Evolutionary conservation across 1,140 invertebrate genomes (phyloP).

Genomic region (Drosophila ficusphila): DNA sequence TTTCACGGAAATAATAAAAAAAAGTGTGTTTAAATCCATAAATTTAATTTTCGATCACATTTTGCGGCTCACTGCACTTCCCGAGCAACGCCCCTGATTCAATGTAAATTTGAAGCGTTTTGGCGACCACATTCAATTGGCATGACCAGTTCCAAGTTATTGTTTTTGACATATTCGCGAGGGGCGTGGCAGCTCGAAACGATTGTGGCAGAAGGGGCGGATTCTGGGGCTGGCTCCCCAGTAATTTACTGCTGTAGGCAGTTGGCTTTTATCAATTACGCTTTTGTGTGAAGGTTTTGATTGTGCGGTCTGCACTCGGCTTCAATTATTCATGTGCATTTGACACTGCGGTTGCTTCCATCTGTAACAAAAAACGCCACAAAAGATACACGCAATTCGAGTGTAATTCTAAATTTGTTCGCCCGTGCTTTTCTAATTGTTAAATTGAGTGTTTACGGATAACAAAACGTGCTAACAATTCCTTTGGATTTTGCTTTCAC

Average conservation of each 20-base stretch:
- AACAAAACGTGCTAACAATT: not conserved
- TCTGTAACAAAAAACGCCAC: conserved; percentile 28
- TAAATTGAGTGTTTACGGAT: conserved; percentile 28
- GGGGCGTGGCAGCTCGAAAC: not conserved
- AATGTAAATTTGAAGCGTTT: conserved; percentile 45
- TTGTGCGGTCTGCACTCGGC: conserved; percentile 50
- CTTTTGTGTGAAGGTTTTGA: conserved; percentile 47
- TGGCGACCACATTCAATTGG: conserved; percentile 49
- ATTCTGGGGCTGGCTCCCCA: conserved; percentile 6
- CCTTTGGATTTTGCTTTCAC: not conserved
- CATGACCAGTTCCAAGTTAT: conserved; percentile 11
- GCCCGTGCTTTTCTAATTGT: conserved; percentile 15
- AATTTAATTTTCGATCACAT: not conserved
- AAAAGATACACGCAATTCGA: conserved; percentile 25
- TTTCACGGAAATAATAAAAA: too few species aligned
- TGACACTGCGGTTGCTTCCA: conserved; percentile 58
- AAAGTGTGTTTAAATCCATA: too few species aligned
- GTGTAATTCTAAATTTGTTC: conserved; percentile 25
- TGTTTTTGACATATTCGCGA: conserved; percentile 56
- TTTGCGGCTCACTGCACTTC: not conserved
- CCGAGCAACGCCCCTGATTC: conserved; percentile 1
- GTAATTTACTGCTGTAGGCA: conserved; percentile 39
- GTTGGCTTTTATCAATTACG: conserved; percentile 56
- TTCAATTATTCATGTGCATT: conserved; percentile 60
- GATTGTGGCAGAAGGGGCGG: not conserved